Evolutionary conservation across 2,888 invertebrate genomes (phyloP), one percentile per base, ranked within the genome.

Genomic region (Argynnis bischoffii): DNA sequence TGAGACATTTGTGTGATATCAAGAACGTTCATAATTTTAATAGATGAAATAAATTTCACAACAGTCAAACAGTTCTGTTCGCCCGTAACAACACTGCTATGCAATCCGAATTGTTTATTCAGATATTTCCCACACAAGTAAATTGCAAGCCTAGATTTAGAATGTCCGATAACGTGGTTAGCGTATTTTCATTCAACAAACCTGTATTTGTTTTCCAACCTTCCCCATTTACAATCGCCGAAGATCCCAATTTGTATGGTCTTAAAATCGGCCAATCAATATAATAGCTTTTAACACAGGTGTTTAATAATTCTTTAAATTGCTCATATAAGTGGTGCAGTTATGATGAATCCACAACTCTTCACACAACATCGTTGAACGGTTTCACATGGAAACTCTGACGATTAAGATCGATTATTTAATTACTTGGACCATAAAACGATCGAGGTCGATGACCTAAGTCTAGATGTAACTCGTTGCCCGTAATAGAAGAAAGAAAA

Each of bases 321-420:
- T 77, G 76, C 75, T 78, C 76, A 78, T 78, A 72, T 73, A 74
- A 75, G 65, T 70, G 76, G 69, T 73, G 78, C 74, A 74, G 75
- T 76, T 76, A 82, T 75, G 72, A 78, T 76, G 73, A 78, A 74
- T 76, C 76, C 72, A 75, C 75, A 76, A 76, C 76, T 80, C 81
- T 86, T 87, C 84, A 85, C 87, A 86, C 82, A 81, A 76, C 76
- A 74, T 78, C 75, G 78, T 79, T 79, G 77, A 82, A 77, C 79
- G 81, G 83, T 86, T 88, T 87, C 87, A 85, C 87, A 85, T 86
- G 83, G 83, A 85, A 82, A 86, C 84, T 81, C 82, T 81, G 81
- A 82, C 82, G 82, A 85, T 84, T 83, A 85, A 83, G 82, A 87
- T 87, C 86, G 86, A 84, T 85, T 83, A 82, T 88, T 88, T 85